phyloP scores from a whole-genome alignment of 2,797 vertebrate genomes.

The Enteromius trimaculatus region DNA sequence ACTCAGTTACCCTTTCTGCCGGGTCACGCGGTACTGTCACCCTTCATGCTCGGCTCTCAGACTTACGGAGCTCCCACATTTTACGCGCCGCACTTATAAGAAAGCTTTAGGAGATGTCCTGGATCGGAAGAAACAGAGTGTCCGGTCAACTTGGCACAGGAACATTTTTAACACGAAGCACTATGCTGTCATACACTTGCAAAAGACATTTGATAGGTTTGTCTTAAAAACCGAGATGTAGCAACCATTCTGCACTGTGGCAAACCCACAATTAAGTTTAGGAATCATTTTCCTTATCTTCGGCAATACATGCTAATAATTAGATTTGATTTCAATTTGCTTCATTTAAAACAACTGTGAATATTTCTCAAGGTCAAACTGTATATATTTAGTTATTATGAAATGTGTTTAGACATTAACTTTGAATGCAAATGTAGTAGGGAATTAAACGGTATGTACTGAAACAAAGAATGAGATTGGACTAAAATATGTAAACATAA shows the following conservation, averaged over 20 bases:
- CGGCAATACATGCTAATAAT: conserved; percentile 1
- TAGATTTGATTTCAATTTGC: conserved; percentile 15
- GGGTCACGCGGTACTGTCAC: conserved; percentile 91
- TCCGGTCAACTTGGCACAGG: conserved; percentile 1
- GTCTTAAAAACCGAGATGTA: conserved; percentile 20
- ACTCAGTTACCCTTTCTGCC: conserved; percentile 93
- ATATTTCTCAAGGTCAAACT: conserved; percentile 66
- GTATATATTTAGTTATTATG: conserved; percentile 71
- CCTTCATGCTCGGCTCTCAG: conserved; percentile 95
- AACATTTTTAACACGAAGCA: conserved; percentile 17
- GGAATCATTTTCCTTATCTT: not conserved
- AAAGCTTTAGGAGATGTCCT: not conserved
- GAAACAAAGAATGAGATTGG: conserved; percentile 32
- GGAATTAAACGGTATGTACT: conserved; percentile 53
- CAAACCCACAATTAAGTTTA: conserved; percentile 18
- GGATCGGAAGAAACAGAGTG: not conserved
- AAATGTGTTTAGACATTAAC: conserved; percentile 69
- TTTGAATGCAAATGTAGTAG: conserved; percentile 75
- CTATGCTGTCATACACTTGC: conserved; percentile 14
- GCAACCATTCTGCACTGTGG: conserved; percentile 34
- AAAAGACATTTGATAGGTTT: conserved; percentile 23
- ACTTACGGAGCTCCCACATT: conserved; percentile 92
- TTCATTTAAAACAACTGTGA: conserved; percentile 74
- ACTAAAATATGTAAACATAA: conserved; percentile 39
- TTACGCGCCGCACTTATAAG: conserved; percentile 94